These are phyloP conservation scores for Temnothorax ravouxi DNA, from an alignment of 2,888 invertebrate species.

Conservation along the genomic window DNA sequence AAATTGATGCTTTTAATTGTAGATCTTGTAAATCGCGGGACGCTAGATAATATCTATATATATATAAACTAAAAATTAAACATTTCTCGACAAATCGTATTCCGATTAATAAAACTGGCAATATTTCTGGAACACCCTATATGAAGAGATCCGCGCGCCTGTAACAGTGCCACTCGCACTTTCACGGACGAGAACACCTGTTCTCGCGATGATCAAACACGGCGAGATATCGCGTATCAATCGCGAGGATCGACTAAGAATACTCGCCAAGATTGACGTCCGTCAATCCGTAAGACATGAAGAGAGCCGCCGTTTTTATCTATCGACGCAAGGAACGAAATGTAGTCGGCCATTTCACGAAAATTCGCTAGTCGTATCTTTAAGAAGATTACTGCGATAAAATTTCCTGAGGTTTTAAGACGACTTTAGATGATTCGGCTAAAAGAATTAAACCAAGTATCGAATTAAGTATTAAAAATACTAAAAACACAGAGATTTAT, in stretches of 20 bases:
- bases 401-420: background rate
- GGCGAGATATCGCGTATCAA: constrained; percentile 40
- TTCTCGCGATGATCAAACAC: constrained; percentile 44
- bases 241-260: constrained; percentile 43
- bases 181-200: constrained; percentile 70
- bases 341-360: background rate
- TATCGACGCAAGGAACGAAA: background rate
- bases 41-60: background rate
- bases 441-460: background rate
- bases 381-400: background rate
- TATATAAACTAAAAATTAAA: background rate
- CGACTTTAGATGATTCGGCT: background rate
- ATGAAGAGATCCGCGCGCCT: constrained; percentile 5
- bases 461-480: background rate
- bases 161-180: constrained; percentile 57
- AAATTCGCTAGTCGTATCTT: background rate
- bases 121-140: constrained; percentile 34
- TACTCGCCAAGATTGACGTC: constrained; percentile 23
- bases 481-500: background rate
- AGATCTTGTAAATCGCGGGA: background rate
- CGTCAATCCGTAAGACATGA: constrained; percentile 13
- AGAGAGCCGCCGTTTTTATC: constrained; percentile 17
- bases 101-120: background rate
- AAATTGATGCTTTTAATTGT: background rate
- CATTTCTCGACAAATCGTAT: background rate